Evolutionary conservation across 1,140 invertebrate genomes (phyloP), one percentile per base, ranked within the genome.

Genomic region (Drosophila truncata): DNA sequence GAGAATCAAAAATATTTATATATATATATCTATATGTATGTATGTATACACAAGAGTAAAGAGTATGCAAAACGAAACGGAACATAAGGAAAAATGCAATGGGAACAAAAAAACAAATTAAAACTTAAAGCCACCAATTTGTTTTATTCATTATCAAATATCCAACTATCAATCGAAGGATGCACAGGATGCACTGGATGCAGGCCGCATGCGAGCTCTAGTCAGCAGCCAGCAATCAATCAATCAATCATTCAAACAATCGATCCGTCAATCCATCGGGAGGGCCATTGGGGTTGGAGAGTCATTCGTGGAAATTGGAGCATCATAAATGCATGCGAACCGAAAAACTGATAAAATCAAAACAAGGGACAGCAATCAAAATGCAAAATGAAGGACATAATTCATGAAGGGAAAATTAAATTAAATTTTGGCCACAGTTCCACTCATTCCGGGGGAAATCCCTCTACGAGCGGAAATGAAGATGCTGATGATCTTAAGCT

Each of bases 21-120:
- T 83, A 62, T 80, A 66, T 79, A 80, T 79, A 66, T 78, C 70
- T 80, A 80, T 79, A 66, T 78, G 70, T 80, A 80, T 61, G 42
- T 80, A 67, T 50, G 14, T 58, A 71, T 57, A 63, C 66, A 66
- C 61, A 35, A 37, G 61, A 39, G 35, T 50, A 54, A 14, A 23
- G 23, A 35, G 29, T 33, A 70, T 70, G 66, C 62, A 44, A 16
- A 60, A 49, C 41, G 25, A 18, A 66, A 66, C 64, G 42, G 20
- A 66, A 70, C 29, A 59, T 37, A 70, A 55, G 55, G 49, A 37
- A 70, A 50, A 82, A 82, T 78, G 80, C 60, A 69, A 69, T 82
- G 66, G 65, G 16, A 31, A 25, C 57, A 41, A 13, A 27, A 33
- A 25, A 57, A 41, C 8, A 42, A 42, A n/a, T 8, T 16, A 27